phyloP scores from a whole-genome alignment of 2,888 invertebrate genomes.

The Drosophila lacicola region DNA sequence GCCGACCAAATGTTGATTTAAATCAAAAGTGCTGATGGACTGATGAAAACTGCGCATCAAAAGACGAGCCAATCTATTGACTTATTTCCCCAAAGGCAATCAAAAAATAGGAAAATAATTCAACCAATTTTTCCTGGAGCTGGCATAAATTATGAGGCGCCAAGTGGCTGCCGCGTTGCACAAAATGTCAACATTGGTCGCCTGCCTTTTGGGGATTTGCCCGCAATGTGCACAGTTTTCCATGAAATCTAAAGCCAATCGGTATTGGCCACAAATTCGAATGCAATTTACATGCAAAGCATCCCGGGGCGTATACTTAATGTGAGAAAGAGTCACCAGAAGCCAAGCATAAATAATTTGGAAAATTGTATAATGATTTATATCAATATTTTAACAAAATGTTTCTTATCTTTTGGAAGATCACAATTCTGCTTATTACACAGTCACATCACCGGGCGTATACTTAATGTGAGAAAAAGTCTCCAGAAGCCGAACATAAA shows the following conservation, averaged over 20 bases:
- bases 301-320: conserved; percentile 21
- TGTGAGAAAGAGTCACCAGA: conserved; percentile 1
- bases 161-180: conserved; percentile 51
- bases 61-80: conserved; percentile 48
- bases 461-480: conserved; percentile 14
- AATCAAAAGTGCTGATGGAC: conserved; percentile 30
- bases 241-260: conserved; percentile 51
- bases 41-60: conserved; percentile 32
- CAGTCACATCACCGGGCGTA: conserved; percentile 8
- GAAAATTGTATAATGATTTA: background rate
- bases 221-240: conserved; percentile 55
- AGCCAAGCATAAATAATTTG: conserved; percentile 4
- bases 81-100: conserved; percentile 43
- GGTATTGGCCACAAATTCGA: conserved; percentile 35
- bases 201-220: conserved; percentile 10
- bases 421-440: too few relatives aligned
- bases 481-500: conserved; percentile 10
- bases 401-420: too few relatives aligned
- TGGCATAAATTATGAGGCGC: conserved; percentile 48
- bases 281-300: conserved; percentile 5
- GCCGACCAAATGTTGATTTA: conserved; percentile 40
- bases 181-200: conserved; percentile 45
- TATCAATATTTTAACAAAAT: too few relatives aligned
- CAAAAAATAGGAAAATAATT: conserved; percentile 25
- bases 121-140: conserved; percentile 29